Base-by-base conservation (phyloP, 2,888 invertebrate species). In the Mesorhabditis belari region DNA sequence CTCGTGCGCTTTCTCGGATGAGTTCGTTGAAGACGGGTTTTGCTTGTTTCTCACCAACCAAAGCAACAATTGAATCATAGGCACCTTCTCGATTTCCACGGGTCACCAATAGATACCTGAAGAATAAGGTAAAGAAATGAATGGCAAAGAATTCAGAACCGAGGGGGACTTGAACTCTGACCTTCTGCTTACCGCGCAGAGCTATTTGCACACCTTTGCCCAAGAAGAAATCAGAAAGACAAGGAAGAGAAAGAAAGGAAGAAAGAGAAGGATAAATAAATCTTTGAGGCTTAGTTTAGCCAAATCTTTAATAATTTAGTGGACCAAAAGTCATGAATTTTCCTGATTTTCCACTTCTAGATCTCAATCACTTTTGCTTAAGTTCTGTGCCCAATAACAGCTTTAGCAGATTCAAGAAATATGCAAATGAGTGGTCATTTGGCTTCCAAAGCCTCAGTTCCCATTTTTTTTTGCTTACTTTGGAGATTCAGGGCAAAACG, bases 401-500 rank as follows among this genome's bases (percentile, higher is more conserved):
- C n/a, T n/a, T n/a, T n/a, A n/a, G n/a, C n/a, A n/a, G n/a, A n/a
- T n/a, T n/a, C n/a, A n/a, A n/a, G n/a, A n/a, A n/a, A n/a, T n/a
- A n/a, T n/a, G n/a, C n/a, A n/a, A n/a, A n/a, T n/a, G n/a, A n/a
- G n/a, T n/a, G n/a, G n/a, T n/a, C n/a, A n/a, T n/a, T n/a, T n/a
- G n/a, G n/a, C n/a, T n/a, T n/a, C n/a, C n/a, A n/a, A n/a, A n/a
- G n/a, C n/a, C n/a, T n/a, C n/a, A n/a, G n/a, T n/a, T n/a, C n/a
- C n/a, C n/a, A n/a, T n/a, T n/a, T n/a, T n/a, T n/a, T n/a, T n/a
- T n/a, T n/a, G 74, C 70, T 55, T 67, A 75, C 57, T 77, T 77
- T 24, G 79, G 79, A n/a, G 75, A 75, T 51, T 79, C 79, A n/a
- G 79, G 79, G 29, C 77, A 78, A 51, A 77, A 79, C 6, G 79